Conservation (phyloP, 2,797 vertebrate species). For the Malacoraja senta region DNA sequence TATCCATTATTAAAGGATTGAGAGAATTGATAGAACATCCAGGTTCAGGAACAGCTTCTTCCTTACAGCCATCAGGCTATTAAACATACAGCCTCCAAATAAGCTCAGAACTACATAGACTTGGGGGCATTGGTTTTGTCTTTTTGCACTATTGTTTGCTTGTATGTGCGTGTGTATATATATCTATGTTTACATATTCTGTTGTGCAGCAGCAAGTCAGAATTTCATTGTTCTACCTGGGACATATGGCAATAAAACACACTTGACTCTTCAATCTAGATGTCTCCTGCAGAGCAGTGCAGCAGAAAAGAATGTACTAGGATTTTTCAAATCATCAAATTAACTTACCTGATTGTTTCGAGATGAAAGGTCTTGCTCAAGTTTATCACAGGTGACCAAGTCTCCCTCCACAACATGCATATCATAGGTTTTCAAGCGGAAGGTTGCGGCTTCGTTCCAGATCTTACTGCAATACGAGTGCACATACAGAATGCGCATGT, state of each 20-base stretch:
- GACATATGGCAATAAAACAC: no score
- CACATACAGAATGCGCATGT: conserved; percentile 81
- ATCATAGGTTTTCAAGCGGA: conserved; percentile 68
- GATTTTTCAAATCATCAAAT: background rate
- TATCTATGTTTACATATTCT: no score
- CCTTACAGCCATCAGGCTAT: no score
- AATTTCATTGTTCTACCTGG: no score
- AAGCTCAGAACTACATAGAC: no score
- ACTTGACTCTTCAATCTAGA: no score
- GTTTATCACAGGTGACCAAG: conserved; percentile 63
- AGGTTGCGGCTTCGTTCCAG: conserved; percentile 81
- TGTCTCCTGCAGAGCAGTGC: background rate
- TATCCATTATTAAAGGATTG: background rate
- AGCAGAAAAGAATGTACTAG: background rate
- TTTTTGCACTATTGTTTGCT: no score
- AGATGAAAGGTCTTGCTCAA: conserved; percentile 40
- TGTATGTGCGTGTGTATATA: no score
- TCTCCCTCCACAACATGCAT: conserved; percentile 70
- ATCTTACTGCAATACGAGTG: conserved; percentile 91
- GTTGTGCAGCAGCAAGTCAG: no score
- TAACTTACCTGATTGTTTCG: conserved; percentile 51
- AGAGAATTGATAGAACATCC: background rate
- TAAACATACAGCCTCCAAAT: no score
- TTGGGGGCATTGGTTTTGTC: no score
- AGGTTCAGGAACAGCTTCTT: no score